Evolutionary conservation across 2,113 vertebrate genomes (phyloP), one percentile per base, ranked within the genome.

Genomic region (Pimephales promelas): DNA sequence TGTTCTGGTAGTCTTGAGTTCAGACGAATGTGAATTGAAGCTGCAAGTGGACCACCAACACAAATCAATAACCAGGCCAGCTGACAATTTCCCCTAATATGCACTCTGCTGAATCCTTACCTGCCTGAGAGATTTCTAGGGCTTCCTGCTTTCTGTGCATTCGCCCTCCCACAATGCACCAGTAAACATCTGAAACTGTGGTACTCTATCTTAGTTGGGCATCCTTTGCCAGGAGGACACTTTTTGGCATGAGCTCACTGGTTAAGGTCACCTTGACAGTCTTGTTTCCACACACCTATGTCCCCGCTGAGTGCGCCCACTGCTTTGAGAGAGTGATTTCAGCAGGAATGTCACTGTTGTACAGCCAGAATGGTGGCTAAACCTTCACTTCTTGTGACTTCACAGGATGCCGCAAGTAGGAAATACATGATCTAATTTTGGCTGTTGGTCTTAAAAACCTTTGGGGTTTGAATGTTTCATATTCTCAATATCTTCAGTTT

Each of bases 71-170:
- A 64, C 64, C 84, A 79, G 83, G 61, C 40, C 45, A 49, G 68
- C 7, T 82, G 86, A 91, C 88, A 66, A 81, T 85, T 86, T 86
- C 70, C 85, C 83, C 66, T 86, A 59, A 82, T 89, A 79, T 84
- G 40, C 82, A 49, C 40, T 85, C 26, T 56, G 57, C 54, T 61
- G 56, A 85, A 85, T 34, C 16, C 47, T 28, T 47, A 80, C 74
- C 64, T 72, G 49, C 22, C 74, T 84, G 59, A 72, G 10, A 83
- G 70, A 72, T 80, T 82, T 79, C 78, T 75, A 10, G 24, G 64
- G 43, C 28, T 54, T 47, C 68, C 83, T 82, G 49, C 36, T 16
- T 43, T 62, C 72, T 31, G n/a, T 68, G 72, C 54, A 66, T 20
- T 8, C 34, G 52, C 70, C 52, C 18, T 82, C 24, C 10, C 28